phyloP scores from a whole-genome alignment of 2,797 vertebrate species.

The Notolabrus celidotus region DNA sequence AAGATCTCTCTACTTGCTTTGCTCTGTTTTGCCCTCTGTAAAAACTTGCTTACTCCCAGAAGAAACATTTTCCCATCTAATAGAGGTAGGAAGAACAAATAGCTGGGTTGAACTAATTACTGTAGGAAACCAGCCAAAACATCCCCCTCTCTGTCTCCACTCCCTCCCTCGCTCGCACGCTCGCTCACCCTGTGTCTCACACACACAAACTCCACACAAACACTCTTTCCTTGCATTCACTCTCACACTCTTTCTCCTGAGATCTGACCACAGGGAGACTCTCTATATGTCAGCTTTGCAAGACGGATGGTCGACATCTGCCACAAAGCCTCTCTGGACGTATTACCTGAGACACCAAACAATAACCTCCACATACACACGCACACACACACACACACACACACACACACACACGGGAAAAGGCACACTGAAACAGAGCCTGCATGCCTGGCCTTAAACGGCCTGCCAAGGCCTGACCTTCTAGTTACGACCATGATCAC shows the following conservation, averaged over 20 bases:
- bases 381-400: constrained; percentile 13
- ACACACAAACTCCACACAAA: constrained; percentile 5
- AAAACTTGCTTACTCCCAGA: constrained; percentile 70
- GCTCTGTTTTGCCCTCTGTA: constrained; percentile 59
- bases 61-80: constrained; percentile 72
- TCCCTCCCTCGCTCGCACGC: background rate
- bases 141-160: constrained; percentile 49
- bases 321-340: constrained; percentile 71
- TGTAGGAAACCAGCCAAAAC: constrained; percentile 75
- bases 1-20: constrained; percentile 33
- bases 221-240: constrained; percentile 25
- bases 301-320: constrained; percentile 82
- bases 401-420: constrained; percentile 8
- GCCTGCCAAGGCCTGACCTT: constrained; percentile 84
- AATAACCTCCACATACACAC: constrained; percentile 56
- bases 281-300: constrained; percentile 77
- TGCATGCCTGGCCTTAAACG: constrained; percentile 63
- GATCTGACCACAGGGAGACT: constrained; percentile 61
- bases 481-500: constrained; percentile 80
- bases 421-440: constrained; percentile 55
- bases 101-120: constrained; percentile 78
- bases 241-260: constrained; percentile 46
- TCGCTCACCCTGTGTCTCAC: background rate
- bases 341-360: constrained; percentile 82
- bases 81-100: constrained; percentile 73